phyloP scores from a whole-genome alignment of 2,888 invertebrate genomes.

The Parthenolecanium corni region DNA sequence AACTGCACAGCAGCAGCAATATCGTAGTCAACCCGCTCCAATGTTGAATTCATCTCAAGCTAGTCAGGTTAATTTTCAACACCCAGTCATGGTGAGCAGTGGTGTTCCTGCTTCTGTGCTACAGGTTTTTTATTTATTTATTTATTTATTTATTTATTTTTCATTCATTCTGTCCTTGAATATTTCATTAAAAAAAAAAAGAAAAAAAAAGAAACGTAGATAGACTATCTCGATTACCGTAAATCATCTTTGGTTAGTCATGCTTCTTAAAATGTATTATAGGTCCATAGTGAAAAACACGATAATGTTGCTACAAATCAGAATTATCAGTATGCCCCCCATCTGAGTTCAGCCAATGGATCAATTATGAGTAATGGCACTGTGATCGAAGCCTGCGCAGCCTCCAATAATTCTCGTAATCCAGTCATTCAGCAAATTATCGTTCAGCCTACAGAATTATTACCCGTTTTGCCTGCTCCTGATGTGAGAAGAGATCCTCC shows the following conservation, averaged over 20 bases:
- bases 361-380: not conserved
- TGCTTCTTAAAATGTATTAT: not conserved
- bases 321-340: not conserved
- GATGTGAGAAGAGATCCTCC: slow-evolving; percentile 33
- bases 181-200: no score
- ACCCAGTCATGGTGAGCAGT: slow-evolving; percentile 16
- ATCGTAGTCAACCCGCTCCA: not conserved
- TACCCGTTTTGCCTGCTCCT: slow-evolving; percentile 49
- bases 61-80: slow-evolving; percentile 4
- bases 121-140: not conserved
- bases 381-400: not conserved
- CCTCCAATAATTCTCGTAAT: slow-evolving; percentile 18
- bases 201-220: no score
- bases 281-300: slow-evolving; percentile 5
- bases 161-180: not conserved
- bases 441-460: slow-evolving; percentile 66
- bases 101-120: slow-evolving; percentile 5
- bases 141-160: no score
- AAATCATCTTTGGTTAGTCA: no score
- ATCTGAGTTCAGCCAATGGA: not conserved
- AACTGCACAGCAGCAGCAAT: not conserved
- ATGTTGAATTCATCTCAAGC: not conserved
- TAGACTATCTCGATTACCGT: no score
- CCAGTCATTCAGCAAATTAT: slow-evolving; percentile 51
- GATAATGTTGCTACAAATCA: not conserved